Evolutionary conservation across 2,888 invertebrate species (phyloP), one percentile per base, ranked within the genome.

Genomic region (Pharmacophagus antenor): DNA sequence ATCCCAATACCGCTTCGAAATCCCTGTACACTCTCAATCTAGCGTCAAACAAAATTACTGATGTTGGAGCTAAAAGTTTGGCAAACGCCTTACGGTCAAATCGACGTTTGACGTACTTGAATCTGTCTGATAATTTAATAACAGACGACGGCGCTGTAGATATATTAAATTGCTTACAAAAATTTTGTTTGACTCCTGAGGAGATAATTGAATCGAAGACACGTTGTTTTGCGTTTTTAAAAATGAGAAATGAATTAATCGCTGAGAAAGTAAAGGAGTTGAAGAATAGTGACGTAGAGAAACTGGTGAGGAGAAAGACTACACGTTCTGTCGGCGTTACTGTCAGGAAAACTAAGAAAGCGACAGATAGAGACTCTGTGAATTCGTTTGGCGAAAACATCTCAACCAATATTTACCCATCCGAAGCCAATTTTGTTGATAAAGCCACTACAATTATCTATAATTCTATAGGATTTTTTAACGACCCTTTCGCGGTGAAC

Each of bases 1-100:
- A 67, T 49, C 74, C 77, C 1, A 51, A 61, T 2, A 73, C 79
- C 5, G 74, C 79, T 1, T 79, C 84, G 0, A 73, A 70, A 56
- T 69, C 69, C 2, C 62, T 88, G 46, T 57, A 61, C 0, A 61
- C 73, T n/a, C 64, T 87, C 0, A 85, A 83, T 64, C 61, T 88
- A 27, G 67, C 84, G 1, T 71, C 79, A 0, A 87, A 88, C 56
- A 71, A 51, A 52, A 82, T 88, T 10, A 80, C 84, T 0, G 79
- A 86, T 65, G 12, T 61, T 0, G 86, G 85, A 0, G 77, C 69
- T 0, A 70, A 67, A 23, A 63, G 64, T 60, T 57, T 87, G 51
- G 77, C 74, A 2, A 62, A 76, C 2, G 71, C 71, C 0, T 56
- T 87, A 2, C 69, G 81, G 55, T 62, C 75, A 0, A 88, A 87